Conservation (phyloP, 2,888 invertebrate genomes). For the Andrena flavipes region DNA sequence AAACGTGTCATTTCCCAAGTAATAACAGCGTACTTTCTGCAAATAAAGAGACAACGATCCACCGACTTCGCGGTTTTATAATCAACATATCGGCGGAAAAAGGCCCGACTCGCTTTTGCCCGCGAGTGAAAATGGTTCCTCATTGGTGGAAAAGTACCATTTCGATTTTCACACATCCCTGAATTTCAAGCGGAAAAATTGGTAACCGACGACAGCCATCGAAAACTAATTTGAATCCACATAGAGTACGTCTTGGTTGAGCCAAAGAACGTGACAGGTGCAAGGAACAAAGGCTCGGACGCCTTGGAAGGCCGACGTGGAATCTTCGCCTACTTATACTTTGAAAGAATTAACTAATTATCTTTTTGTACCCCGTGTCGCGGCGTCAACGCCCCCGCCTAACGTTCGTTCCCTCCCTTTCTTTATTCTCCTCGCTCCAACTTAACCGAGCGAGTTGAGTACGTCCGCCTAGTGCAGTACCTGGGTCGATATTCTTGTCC, state of each 20-base stretch:
- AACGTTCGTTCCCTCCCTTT: slow-evolving; percentile 29
- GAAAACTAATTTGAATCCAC: slow-evolving; percentile 37
- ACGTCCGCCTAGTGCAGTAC: slow-evolving; percentile 75
- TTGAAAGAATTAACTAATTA: slow-evolving; percentile 75
- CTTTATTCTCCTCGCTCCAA: slow-evolving; percentile 64
- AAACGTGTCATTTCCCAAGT: slow-evolving; percentile 21
- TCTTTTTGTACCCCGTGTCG: slow-evolving; percentile 57
- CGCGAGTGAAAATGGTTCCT: slow-evolving; percentile 65
- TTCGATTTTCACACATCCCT: neutral
- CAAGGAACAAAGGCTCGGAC: slow-evolving; percentile 26
- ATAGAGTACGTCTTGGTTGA: slow-evolving; percentile 21
- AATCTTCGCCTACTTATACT: slow-evolving; percentile 73
- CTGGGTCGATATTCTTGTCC: slow-evolving; percentile 78
- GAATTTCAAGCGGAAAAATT: slow-evolving; percentile 17
- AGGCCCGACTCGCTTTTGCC: neutral
- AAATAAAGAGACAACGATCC: neutral
- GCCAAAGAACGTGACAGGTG: slow-evolving; percentile 24
- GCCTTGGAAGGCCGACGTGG: slow-evolving; percentile 24
- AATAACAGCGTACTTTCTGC: slow-evolving; percentile 29
- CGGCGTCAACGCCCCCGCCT: neutral
- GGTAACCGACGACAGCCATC: slow-evolving; percentile 19
- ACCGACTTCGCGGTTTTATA: slow-evolving; percentile 21
- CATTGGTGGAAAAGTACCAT: slow-evolving; percentile 62
- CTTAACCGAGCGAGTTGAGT: slow-evolving; percentile 65
- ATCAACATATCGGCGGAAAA: slow-evolving; percentile 16